phyloP scores from a whole-genome alignment of 2,113 vertebrate genomes.

The Phyllostomus discolor region DNA sequence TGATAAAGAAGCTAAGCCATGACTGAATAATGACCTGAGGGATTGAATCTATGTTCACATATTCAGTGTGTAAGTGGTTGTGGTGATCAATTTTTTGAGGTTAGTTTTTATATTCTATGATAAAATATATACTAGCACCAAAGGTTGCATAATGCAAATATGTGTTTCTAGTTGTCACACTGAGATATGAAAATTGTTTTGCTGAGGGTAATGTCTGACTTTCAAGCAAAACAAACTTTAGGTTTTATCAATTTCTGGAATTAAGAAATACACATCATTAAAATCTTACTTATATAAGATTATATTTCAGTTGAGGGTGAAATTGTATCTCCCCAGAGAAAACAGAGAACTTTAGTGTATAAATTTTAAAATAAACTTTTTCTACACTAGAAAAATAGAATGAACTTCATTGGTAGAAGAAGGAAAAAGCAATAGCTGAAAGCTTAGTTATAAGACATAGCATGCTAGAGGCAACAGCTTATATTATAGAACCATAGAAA shows the following conservation, averaged over 20 bases:
- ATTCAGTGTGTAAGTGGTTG: not conserved
- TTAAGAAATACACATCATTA: not conserved
- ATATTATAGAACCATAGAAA: not conserved
- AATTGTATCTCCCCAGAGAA: not conserved
- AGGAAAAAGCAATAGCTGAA: not conserved
- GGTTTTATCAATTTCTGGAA: not conserved
- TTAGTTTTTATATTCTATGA: not conserved
- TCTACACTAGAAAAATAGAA: not conserved
- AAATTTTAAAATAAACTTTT: not conserved
- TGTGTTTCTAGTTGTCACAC: not conserved
- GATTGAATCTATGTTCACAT: not conserved
- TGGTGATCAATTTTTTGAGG: not conserved
- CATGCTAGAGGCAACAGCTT: not conserved
- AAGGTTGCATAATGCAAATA: not conserved
- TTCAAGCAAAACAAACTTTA: not conserved
- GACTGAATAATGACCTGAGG: not conserved
- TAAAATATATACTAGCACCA: not conserved
- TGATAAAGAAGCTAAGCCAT: not conserved
- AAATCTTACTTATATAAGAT: not conserved
- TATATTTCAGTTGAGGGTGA: not conserved
- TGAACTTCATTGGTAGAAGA: not conserved
- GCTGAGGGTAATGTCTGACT: not conserved
- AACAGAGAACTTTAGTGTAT: not conserved
- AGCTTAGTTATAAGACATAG: not conserved
- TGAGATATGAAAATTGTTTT: not conserved